Evolutionary conservation across 2,797 vertebrate genomes (phyloP), one percentile per base, ranked within the genome.

Genomic region (Corythornis leucogaster): DNA sequence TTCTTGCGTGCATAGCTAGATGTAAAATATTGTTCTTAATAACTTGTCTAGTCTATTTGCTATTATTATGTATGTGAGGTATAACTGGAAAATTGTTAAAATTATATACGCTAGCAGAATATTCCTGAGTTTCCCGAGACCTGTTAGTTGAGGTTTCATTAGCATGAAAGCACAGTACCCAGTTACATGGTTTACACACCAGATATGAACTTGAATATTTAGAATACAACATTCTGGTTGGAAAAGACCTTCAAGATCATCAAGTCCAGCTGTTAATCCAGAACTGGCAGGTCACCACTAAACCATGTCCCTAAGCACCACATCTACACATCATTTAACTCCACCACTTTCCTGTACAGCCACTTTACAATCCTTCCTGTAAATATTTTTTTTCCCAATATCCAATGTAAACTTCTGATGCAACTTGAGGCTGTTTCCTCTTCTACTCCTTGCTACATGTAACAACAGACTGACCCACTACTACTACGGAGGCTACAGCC

Each of bases 21-120:
- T 64, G 48, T 94, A 96, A 96, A 92, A 95, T 96, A 96, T 8
- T 87, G 81, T 87, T 93, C 89, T 89, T 92, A 95, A 95, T 94
- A 95, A 89, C 90, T 89, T 93, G 40, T 67, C 76, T 86, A 85
- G 35, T 58, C 77, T 95, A 73, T 80, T 95, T 89, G 71, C 66
- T 92, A 70, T 66, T 92, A 90, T 75, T 90, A 90, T 71, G 87
- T 40, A 87, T 83, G 51, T 62, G 64, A 86, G 50, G 46, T 80
- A 89, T 70, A 92, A 92, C 64, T 40, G 63, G 81, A 92, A 95
- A 93, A 75, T 61, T 69, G 88, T 91, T 94, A 74, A 95, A 95
- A 91, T 73, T 2, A 88, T 85, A 69, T 53, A 94, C 64, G 45
- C 40, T 70, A 80, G 80, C 61, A 87, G 74, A 93, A 90, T 83